phyloP scores from a whole-genome alignment of 2,797 vertebrate species.

The Dermochelys coriacea region DNA sequence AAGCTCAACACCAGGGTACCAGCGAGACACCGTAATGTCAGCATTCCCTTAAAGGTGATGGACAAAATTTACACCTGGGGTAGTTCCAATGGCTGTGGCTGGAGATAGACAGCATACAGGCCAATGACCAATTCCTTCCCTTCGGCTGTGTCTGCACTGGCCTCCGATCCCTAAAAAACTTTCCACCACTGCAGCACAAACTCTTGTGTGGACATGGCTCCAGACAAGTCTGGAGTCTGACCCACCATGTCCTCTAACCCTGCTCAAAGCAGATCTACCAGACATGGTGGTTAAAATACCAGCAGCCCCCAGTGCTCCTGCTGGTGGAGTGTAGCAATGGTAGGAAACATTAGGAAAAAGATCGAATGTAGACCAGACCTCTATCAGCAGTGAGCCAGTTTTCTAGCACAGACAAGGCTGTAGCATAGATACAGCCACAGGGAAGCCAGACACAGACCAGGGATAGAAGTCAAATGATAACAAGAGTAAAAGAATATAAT shows the following conservation, averaged over 20 bases:
- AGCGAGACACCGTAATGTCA: accelerated
- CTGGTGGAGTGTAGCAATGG: not conserved
- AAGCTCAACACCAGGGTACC: not conserved
- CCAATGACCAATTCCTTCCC: not conserved
- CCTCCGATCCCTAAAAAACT: not conserved
- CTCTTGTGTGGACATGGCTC: not conserved
- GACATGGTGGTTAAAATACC: not conserved
- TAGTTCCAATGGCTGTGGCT: not conserved
- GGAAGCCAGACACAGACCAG: not conserved
- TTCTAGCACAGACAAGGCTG: not conserved
- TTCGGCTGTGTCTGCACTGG: too few species aligned
- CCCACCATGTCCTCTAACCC: too few species aligned
- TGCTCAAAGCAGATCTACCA: too few species aligned
- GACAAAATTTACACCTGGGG: not conserved
- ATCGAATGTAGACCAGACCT: not conserved
- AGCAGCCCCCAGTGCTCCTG: too few species aligned
- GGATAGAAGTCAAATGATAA: conserved; percentile 20
- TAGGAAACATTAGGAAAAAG: not conserved
- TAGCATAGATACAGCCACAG: accelerated
- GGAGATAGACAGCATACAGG: not conserved
- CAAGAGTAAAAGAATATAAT: conserved; percentile 22
- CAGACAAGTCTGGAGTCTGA: too few species aligned
- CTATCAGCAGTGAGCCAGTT: accelerated
- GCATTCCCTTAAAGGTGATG: not conserved
- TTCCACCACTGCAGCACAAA: not conserved